Evolutionary conservation across 2,888 invertebrate species (phyloP), one percentile per base, ranked within the genome.

Genomic region (Noctua janthe): DNA sequence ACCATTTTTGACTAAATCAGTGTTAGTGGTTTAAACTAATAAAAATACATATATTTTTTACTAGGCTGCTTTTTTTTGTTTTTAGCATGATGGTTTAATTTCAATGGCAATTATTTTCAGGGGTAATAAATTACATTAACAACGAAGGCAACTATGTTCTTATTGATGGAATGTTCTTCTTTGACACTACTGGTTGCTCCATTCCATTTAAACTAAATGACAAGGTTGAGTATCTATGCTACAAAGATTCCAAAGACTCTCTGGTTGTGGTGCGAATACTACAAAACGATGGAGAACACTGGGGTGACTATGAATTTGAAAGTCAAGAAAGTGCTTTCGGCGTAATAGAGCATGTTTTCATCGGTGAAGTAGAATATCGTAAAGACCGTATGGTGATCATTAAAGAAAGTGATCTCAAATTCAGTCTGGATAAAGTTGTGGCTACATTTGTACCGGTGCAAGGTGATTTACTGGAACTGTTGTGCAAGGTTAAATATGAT

Each of bases 401-500:
- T 0, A 97, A 97, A 76, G 97, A 97, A 20, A 96, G 95, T 88
- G 96, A 97, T 78, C 91, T 98, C n/a, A 96, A 94, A 77, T 95
- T 98, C 74, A 97, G 97, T 91, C 94, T 98, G 73, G 98, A 98
- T 91, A 93, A 97, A 72, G 97, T 98, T 1, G 94, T 96, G 86
- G 97, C 97, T 5, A 97, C 97, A 74, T 98, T 98, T 92, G 93
- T 98, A 66, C 98, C 98, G 2, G 94, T 97, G 35, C 95, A 97
- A 84, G 98, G 98, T 4, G 98, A 98, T 93, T 98, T 98, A 97
- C 91, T 98, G 39, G 97, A 97, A 91, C 90, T 98, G 64, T 97
- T 97, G 81, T 98, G 98, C 74, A 96, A 97, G 85, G 97, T 98
- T 20, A 97, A 98, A 91, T 94, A 97, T 74, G 97, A 98, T 93